phyloP scores from a whole-genome alignment of 2,113 vertebrate species.

The Corythornis madagascariensis region DNA sequence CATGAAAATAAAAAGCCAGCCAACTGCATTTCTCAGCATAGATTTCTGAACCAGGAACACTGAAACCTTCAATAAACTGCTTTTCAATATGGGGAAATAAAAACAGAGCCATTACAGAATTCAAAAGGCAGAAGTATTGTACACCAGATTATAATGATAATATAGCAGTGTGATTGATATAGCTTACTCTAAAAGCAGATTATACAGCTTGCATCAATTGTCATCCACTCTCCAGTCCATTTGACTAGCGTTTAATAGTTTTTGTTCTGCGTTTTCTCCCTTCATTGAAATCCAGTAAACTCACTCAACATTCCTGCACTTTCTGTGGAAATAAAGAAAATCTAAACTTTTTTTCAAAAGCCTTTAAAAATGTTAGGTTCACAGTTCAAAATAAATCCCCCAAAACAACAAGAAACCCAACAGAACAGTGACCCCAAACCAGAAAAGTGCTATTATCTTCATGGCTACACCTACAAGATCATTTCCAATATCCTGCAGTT shows the following conservation, averaged over 20 bases:
- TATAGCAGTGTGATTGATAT: constrained; percentile 55
- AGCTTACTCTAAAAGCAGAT: constrained; percentile 64
- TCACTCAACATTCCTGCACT: constrained; percentile 42
- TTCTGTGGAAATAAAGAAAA: constrained; percentile 50
- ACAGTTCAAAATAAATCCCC: constrained; percentile 54
- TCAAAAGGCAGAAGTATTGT: constrained; percentile 68
- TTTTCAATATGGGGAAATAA: constrained; percentile 42
- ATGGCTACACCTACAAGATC: constrained; percentile 37
- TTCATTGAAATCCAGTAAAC: constrained; percentile 55
- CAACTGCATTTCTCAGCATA: constrained; percentile 7
- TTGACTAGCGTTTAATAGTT: neutral
- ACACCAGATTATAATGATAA: constrained; percentile 58
- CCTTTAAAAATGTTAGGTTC: constrained; percentile 52
- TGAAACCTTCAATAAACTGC: constrained; percentile 14
- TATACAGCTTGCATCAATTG: constrained; percentile 61
- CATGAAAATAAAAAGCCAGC: constrained; percentile 34
- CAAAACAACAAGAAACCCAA: neutral
- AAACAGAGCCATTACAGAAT: constrained; percentile 56
- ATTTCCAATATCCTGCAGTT: constrained; percentile 18
- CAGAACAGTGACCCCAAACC: constrained; percentile 1
- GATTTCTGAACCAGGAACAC: constrained; percentile 35
- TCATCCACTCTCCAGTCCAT: constrained; percentile 32
- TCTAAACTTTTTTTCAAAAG: constrained; percentile 26
- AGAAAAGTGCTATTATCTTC: constrained; percentile 69
- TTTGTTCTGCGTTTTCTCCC: constrained; percentile 30